Base-by-base conservation (phyloP, 2,888 invertebrate genomes). In the Pteria penguin region DNA sequence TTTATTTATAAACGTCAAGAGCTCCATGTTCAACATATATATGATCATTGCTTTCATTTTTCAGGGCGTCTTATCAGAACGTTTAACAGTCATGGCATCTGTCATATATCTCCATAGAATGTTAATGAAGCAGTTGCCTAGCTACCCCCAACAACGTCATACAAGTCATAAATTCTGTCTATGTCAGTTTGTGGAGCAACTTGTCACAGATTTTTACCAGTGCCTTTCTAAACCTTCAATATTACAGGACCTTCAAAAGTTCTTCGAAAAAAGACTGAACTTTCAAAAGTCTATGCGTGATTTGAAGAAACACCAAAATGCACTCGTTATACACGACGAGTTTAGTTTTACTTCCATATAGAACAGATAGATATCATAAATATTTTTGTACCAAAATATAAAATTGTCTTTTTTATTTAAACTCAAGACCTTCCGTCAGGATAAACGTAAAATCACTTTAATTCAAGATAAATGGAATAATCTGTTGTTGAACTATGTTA, bases 11-110 rank as follows among this genome's bases (percentile, higher is more conserved):
- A n/a, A n/a, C n/a, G n/a, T n/a, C n/a, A n/a, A n/a, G n/a, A n/a
- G n/a, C n/a, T n/a, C n/a, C n/a, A n/a, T n/a, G n/a, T n/a, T n/a
- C n/a, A n/a, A n/a, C n/a, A n/a, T n/a, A n/a, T n/a, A n/a, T n/a
- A n/a, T n/a, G n/a, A n/a, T n/a, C n/a, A n/a, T n/a, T n/a, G n/a
- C n/a, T n/a, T n/a, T n/a, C n/a, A n/a, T 32, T 31, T 77, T 76
- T 5, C 83, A 89, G 88, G 74, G 80, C 45, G 75, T 83, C 11
- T 63, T 89, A 45, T 83, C 86, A 0, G 88, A 86, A 58, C 82
- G 86, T 1, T 76, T 89, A 36, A 84, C 86, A 4, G 84, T 88
- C 26, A 86, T 88, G 87, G 75, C 87, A 78, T 76, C 84, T 27
- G 81, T 87, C 0, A 79, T 87, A 5, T 89, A 88, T 36, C 32